These are phyloP conservation scores for Drosophila hawaiiensis DNA, from an alignment of 2,888 invertebrate species.

Conservation along the genomic window DNA sequence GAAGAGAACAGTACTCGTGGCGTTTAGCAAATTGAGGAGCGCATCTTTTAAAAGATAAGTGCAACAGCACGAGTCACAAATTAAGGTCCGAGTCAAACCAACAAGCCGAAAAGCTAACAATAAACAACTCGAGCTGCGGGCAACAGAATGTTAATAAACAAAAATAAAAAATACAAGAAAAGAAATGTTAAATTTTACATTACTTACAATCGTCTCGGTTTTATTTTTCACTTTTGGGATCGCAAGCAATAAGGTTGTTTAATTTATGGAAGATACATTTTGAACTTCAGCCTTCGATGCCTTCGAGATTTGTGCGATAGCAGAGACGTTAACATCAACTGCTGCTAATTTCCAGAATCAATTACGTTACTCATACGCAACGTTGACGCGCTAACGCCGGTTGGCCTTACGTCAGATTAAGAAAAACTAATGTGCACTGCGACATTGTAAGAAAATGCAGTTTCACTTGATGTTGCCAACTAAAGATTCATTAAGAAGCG, in stretches of 20 bases:
- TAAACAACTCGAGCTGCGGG: slow-evolving; percentile 41
- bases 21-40: slow-evolving; percentile 3
- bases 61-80: slow-evolving; percentile 45
- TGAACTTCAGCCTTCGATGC: slow-evolving; percentile 62
- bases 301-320: slow-evolving; percentile 39
- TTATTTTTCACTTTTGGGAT: slow-evolving; percentile 21
- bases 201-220: slow-evolving; percentile 1
- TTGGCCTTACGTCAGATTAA: slow-evolving; percentile 66
- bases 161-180: background rate
- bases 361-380: slow-evolving; percentile 75
- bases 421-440: slow-evolving; percentile 69
- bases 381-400: slow-evolving; percentile 42
- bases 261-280: slow-evolving; percentile 56
- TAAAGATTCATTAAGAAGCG: slow-evolving; percentile 62
- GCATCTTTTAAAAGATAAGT: slow-evolving; percentile 42
- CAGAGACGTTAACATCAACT: slow-evolving; percentile 26
- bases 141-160: slow-evolving; percentile 32
- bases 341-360: slow-evolving; percentile 69
- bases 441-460: slow-evolving; percentile 84
- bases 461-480: slow-evolving; percentile 83
- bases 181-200: slow-evolving; percentile 35
- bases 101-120: slow-evolving; percentile 49
- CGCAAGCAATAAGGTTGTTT: slow-evolving; percentile 48
- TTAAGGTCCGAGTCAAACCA: slow-evolving; percentile 60
- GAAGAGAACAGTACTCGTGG: background rate